Conservation (phyloP, 2,113 vertebrate species). For the Bostrychus sinensis region DNA sequence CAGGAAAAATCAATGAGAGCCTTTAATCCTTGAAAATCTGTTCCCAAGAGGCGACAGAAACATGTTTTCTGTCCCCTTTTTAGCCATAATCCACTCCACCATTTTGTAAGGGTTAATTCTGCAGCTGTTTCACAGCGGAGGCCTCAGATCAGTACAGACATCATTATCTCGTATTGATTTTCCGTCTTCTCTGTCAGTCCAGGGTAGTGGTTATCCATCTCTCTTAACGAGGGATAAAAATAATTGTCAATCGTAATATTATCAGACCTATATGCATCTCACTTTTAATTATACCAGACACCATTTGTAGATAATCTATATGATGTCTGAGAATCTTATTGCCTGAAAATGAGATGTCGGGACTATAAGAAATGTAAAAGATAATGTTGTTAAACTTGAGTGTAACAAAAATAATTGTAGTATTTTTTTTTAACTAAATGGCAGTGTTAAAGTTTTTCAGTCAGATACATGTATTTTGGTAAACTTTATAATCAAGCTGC, state of each 20-base stretch:
- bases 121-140: slow-evolving; percentile 8
- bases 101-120: slow-evolving; percentile 31
- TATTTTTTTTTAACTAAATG: not conserved
- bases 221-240: not conserved
- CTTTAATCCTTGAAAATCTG: slow-evolving; percentile 51
- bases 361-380: not conserved
- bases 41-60: slow-evolving; percentile 27
- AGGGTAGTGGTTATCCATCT: not conserved
- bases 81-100: slow-evolving; percentile 40
- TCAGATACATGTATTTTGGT: no score
- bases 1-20: slow-evolving; percentile 30
- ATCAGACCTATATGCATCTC: not conserved
- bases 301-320: not conserved
- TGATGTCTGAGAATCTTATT: not conserved
- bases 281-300: not conserved
- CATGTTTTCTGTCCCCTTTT: slow-evolving; percentile 20
- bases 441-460: no score
- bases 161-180: slow-evolving; percentile 46
- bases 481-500: no score
- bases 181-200: not conserved
- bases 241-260: not conserved
- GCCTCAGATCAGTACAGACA: slow-evolving; percentile 10
- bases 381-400: not conserved
- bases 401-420: not conserved
- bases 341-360: not conserved